Percentiles rank a stretch among this genome's conserved stretches.
phyloP scores from a whole-genome alignment of 2,113 vertebrate species.

The Gambusia holbrooki region DNA sequence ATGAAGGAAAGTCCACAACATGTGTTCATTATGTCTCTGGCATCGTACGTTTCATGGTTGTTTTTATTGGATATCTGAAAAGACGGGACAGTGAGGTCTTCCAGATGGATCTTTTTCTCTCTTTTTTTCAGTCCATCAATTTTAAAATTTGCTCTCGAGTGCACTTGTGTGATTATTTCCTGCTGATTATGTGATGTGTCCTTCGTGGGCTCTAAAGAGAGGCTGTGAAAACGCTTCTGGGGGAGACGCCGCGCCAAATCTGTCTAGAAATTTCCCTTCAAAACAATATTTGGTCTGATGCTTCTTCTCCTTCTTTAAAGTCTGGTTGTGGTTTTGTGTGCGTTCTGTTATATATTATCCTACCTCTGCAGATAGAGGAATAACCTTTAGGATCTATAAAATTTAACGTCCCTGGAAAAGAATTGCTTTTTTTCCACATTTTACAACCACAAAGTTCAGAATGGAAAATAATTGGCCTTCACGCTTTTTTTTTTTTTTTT shows the following conservation, averaged over 20 bases:
- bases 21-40: not conserved
- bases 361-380: not conserved
- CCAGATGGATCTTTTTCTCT: not conserved
- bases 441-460: not conserved
- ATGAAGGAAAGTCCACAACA: not conserved
- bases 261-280: not conserved
- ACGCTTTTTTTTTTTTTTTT: no score
- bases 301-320: not conserved
- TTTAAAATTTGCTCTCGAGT: not conserved
- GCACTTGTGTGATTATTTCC: constrained; percentile 13
- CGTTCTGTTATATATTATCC: not conserved
- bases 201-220: constrained; percentile 3
- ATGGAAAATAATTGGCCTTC: no score
- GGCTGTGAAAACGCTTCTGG: not conserved
- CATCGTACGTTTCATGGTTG: not conserved
- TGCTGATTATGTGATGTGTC: constrained; percentile 7
- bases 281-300: not conserved
- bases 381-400: not conserved
- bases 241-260: not conserved
- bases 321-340: not conserved
- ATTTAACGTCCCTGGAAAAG: not conserved
- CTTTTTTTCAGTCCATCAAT: not conserved
- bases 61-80: not conserved
- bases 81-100: not conserved
- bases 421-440: not conserved